Evolutionary conservation across 2,113 vertebrate species (phyloP).

Genomic region (Tupaia tana): DNA sequence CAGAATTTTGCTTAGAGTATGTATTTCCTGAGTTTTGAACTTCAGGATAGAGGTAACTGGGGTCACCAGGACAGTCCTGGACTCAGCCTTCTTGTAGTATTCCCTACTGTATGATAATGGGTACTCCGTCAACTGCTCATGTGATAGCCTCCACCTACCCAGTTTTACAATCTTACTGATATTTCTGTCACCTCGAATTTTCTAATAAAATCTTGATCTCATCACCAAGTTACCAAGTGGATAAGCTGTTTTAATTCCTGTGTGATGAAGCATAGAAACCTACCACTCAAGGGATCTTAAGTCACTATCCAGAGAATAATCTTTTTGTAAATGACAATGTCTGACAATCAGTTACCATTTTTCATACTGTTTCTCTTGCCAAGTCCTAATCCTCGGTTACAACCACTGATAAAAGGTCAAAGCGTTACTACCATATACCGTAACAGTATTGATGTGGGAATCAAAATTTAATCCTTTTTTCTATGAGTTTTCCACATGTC

Average conservation of each 20-base stretch:
- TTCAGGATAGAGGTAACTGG: background rate
- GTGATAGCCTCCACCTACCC: background rate
- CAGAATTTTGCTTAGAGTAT: background rate
- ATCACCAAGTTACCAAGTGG: constrained; percentile 3
- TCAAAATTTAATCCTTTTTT: constrained; percentile 6
- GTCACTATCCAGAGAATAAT: constrained; percentile 23
- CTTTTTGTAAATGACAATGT: background rate
- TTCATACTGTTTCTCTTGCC: background rate
- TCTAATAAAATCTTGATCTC: constrained; percentile 52
- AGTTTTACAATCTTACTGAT: constrained; percentile 56
- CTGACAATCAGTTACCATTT: constrained; percentile 33
- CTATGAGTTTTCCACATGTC: background rate
- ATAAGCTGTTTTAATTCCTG: constrained; percentile 40
- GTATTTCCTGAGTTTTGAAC: constrained; percentile 19
- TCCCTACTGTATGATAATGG: background rate
- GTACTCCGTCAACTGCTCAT: background rate
- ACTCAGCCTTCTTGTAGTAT: background rate
- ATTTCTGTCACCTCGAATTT: constrained; percentile 58
- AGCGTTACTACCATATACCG: background rate
- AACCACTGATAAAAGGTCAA: constrained; percentile 35
- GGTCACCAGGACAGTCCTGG: background rate
- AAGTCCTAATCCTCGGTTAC: constrained; percentile 5
- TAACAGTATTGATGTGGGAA: constrained; percentile 19
- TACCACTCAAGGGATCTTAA: constrained; percentile 16
- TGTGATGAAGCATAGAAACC: constrained; percentile 41